Evolutionary conservation across 2,113 vertebrate genomes (phyloP).

Genomic region (Mesoclemmys tuberculata): DNA sequence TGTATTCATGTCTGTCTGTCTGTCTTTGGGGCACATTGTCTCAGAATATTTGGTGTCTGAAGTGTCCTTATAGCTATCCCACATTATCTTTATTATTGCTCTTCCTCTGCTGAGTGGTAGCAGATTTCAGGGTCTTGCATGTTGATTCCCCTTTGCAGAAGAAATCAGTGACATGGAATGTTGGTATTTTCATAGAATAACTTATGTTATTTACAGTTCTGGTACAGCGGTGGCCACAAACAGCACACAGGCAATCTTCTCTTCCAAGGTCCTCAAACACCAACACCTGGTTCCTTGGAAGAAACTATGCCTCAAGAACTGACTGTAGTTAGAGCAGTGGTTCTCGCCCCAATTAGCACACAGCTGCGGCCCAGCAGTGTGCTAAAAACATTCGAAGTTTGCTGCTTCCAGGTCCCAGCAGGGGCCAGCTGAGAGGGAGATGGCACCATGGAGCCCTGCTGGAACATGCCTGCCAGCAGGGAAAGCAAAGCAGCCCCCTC

Average conservation of each 20-base stretch:
- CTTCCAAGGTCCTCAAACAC: neutral
- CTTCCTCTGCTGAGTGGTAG: neutral
- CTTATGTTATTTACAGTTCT: neutral
- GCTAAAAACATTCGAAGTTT: too few species aligned
- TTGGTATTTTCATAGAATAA: neutral
- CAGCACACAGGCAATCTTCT: neutral
- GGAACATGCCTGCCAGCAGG: too few species aligned
- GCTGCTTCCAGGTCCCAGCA: too few species aligned
- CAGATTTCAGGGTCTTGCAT: neutral
- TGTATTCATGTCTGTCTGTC: neutral
- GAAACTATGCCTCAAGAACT: neutral
- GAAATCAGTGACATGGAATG: neutral
- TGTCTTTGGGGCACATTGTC: conserved; percentile 30
- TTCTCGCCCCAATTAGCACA: neutral
- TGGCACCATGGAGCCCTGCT: too few species aligned
- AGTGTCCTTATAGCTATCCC: neutral
- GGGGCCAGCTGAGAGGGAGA: too few species aligned
- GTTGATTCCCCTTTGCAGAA: neutral
- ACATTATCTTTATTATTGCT: neutral
- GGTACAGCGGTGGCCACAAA: neutral
- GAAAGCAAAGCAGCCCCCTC: too few species aligned
- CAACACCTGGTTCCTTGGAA: neutral
- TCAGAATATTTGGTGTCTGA: neutral
- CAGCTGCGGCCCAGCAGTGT: too few species aligned
- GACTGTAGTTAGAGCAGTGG: neutral